Percentiles rank a stretch among this genome's conserved stretches.
phyloP scores from a whole-genome alignment of 2,888 invertebrate genomes.

The Volucella zonaria region DNA sequence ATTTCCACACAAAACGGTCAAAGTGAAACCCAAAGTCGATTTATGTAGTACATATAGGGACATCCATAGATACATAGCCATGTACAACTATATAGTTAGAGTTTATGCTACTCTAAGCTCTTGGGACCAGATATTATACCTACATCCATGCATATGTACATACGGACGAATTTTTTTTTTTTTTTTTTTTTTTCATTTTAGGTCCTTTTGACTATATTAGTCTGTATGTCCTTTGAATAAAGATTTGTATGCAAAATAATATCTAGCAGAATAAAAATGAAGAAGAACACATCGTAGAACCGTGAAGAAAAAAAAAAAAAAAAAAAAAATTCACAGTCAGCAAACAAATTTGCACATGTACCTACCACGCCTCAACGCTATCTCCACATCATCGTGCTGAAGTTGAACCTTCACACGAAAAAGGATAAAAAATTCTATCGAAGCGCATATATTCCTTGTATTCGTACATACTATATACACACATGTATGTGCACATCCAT shows the following conservation, averaged over 20 bases:
- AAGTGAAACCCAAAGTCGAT: conserved; percentile 68
- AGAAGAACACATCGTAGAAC: conserved; percentile 59
- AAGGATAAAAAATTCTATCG: conserved; percentile 72
- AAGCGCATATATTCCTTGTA: conserved; percentile 30
- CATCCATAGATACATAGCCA: no score
- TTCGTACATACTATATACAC: background rate
- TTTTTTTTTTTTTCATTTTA: conserved; percentile 29
- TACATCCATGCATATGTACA: background rate
- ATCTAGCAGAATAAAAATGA: conserved; percentile 70
- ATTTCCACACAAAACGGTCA: conserved; percentile 38
- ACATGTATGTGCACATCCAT: conserved; percentile 15
- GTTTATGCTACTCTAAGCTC: conserved; percentile 19
- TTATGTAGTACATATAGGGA: no score
- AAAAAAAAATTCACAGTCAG: conserved; percentile 47
- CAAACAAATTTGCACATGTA: conserved; percentile 74
- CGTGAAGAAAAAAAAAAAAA: conserved; percentile 55
- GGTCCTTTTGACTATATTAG: conserved; percentile 67
- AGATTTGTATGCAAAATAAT: conserved; percentile 70
- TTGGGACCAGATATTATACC: background rate
- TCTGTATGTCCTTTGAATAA: conserved; percentile 68
- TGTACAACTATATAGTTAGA: background rate
- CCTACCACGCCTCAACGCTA: conserved; percentile 71
- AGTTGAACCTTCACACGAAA: conserved; percentile 61
- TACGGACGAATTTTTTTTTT: background rate
- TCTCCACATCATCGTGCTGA: conserved; percentile 61